Conservation (phyloP, 2,888 invertebrate species). For the Drosophila nigritarsus region DNA sequence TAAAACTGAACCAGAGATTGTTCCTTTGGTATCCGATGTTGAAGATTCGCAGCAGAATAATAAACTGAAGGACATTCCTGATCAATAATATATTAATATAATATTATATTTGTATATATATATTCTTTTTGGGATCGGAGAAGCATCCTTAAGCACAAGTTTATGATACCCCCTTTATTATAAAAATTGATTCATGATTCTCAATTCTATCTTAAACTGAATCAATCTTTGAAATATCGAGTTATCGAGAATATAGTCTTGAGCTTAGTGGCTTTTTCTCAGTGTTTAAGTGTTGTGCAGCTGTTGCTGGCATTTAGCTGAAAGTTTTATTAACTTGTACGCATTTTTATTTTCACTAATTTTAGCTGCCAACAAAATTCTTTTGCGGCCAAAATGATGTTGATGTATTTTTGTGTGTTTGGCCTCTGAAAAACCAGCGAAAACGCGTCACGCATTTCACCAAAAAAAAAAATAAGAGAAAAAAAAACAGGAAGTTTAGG, state of each 20-base stretch:
- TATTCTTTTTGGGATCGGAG: neutral
- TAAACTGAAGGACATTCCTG: fast-evolving
- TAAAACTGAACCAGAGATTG: no score
- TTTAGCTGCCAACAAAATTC: conserved; percentile 1
- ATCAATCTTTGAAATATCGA: fast-evolving
- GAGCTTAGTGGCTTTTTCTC: neutral
- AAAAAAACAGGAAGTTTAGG: conserved; percentile 25
- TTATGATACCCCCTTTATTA: fast-evolving
- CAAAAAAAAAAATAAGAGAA: conserved; percentile 23
- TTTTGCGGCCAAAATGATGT: conserved; percentile 39
- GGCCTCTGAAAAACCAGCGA: conserved; percentile 51
- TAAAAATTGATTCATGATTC: neutral
- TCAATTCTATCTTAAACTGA: neutral
- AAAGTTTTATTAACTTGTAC: conserved; percentile 25
- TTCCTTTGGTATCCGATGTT: no score
- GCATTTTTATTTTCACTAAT: conserved; percentile 15
- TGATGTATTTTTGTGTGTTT: conserved; percentile 42
- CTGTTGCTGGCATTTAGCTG: conserved; percentile 52
- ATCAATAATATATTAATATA: neutral
- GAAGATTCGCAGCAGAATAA: neutral
- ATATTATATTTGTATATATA: neutral
- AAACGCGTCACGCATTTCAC: conserved; percentile 74
- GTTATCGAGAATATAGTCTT: neutral
- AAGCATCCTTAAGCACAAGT: neutral
- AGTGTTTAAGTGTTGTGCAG: conserved; percentile 21